phyloP scores from a whole-genome alignment of 1,140 invertebrate species.

The Musca vetustissima region DNA sequence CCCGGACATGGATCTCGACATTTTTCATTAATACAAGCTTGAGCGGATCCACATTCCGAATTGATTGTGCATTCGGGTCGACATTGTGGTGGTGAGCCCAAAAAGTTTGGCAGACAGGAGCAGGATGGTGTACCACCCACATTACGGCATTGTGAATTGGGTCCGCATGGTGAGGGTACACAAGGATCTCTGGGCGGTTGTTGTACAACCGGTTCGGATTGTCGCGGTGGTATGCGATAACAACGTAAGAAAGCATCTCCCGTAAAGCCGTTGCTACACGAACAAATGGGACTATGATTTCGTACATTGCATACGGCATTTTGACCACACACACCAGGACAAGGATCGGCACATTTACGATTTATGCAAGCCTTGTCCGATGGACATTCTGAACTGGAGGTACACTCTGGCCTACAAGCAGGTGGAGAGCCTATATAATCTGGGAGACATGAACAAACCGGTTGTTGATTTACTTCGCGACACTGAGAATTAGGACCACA shows the following conservation, averaged over 20 bases:
- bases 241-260: slow-evolving; percentile 67
- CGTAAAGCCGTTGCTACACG: slow-evolving; percentile 70
- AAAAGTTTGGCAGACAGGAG: slow-evolving; percentile 72
- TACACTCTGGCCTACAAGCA: slow-evolving; percentile 75
- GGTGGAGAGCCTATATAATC: slow-evolving; percentile 75
- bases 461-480: slow-evolving; percentile 62
- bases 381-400: slow-evolving; percentile 74
- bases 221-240: slow-evolving; percentile 53
- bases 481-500: slow-evolving; percentile 72
- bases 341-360: slow-evolving; percentile 80
- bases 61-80: slow-evolving; percentile 81
- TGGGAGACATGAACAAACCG: slow-evolving; percentile 74
- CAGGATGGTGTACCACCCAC: slow-evolving; percentile 76
- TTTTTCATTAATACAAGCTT: slow-evolving; percentile 78
- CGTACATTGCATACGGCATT: slow-evolving; percentile 75
- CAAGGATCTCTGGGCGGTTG: slow-evolving; percentile 64
- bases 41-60: slow-evolving; percentile 78
- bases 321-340: slow-evolving; percentile 73
- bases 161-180: slow-evolving; percentile 79
- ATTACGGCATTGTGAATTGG: slow-evolving; percentile 75
- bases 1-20: slow-evolving; percentile 80
- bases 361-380: slow-evolving; percentile 73
- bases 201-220: slow-evolving; percentile 33
- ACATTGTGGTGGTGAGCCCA: slow-evolving; percentile 76
- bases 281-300: slow-evolving; percentile 76